Conservation (phyloP, 2,113 vertebrate species). For the Epinephelus moara region DNA sequence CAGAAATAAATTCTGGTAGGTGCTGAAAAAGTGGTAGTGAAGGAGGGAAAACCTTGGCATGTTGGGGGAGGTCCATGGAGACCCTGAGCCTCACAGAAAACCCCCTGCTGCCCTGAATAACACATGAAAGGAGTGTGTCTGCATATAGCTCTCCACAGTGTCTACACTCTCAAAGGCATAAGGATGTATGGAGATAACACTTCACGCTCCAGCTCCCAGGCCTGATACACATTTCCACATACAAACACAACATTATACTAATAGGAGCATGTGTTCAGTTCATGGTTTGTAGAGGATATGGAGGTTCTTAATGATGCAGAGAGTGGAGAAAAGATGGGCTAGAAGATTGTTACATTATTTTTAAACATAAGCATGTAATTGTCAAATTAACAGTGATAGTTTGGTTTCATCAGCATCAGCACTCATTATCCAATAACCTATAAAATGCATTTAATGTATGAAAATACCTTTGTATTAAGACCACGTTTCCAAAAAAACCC, state of each 20-base stretch:
- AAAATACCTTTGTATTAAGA: neutral
- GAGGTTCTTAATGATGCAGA: neutral
- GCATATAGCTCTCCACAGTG: neutral
- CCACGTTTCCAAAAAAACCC: neutral
- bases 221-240: neutral
- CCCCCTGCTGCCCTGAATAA: slow-evolving; percentile 31
- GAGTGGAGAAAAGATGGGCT: too few species aligned
- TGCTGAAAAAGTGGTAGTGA: neutral
- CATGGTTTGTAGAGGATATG: neutral
- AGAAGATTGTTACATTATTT: neutral
- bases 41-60: slow-evolving; percentile 4
- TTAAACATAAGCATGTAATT: neutral
- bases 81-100: slow-evolving; percentile 1
- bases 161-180: neutral
- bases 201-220: neutral
- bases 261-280: neutral
- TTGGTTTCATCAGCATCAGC: neutral
- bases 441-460: neutral
- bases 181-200: neutral
- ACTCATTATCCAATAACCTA: neutral
- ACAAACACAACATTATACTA: neutral
- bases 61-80: neutral
- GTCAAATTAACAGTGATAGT: neutral
- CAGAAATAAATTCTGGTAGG: neutral
- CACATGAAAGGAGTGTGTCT: neutral